Conservation (phyloP, 2,797 vertebrate species). For the Lithobates pipiens region DNA sequence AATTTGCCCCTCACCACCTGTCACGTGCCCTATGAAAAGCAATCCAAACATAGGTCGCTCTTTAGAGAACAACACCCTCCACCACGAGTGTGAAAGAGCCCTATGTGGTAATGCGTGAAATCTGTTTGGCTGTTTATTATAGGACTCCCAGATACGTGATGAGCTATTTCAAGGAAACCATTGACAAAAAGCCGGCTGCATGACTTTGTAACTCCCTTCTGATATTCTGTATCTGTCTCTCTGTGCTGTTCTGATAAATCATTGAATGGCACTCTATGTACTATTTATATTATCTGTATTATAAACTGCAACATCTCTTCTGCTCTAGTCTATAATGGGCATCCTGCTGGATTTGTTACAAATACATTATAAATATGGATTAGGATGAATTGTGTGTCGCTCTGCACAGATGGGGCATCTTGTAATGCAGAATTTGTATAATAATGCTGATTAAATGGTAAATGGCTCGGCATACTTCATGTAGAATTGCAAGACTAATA, state of each 20-base stretch:
- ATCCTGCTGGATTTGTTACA: background rate
- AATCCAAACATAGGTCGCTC: too few relatives aligned
- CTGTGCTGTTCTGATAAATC: slow-evolving; percentile 12
- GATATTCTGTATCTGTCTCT: too few relatives aligned
- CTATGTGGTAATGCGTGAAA: too few relatives aligned
- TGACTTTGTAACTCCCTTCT: background rate
- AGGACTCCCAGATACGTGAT: background rate
- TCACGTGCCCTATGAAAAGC: too few relatives aligned
- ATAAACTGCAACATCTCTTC: background rate
- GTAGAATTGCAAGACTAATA: too few relatives aligned
- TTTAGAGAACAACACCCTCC: too few relatives aligned
- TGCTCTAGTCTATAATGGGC: background rate
- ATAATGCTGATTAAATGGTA: background rate
- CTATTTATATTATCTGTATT: background rate
- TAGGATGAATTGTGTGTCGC: background rate
- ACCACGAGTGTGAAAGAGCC: too few relatives aligned
- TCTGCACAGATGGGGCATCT: background rate
- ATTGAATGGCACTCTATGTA: background rate
- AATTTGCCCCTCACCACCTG: too few relatives aligned
- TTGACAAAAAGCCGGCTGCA: too few relatives aligned
- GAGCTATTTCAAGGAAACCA: background rate
- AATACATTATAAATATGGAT: background rate
- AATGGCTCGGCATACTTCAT: background rate
- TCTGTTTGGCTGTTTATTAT: background rate
- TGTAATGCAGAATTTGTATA: background rate